phyloP scores from a whole-genome alignment of 1,140 invertebrate species.

The Laupala kohalensis region DNA sequence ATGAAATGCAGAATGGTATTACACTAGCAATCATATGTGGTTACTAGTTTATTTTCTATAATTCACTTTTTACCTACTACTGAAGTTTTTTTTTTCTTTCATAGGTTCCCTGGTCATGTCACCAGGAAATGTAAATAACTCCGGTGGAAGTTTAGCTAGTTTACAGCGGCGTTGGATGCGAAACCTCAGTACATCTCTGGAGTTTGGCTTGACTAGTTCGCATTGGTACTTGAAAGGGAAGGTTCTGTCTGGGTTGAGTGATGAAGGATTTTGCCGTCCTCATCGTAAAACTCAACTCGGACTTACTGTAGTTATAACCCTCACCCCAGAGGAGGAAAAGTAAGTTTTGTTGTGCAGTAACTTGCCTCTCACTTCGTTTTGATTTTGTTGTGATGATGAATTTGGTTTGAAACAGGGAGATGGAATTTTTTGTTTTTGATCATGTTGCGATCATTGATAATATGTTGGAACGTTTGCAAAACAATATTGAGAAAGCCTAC shows the following conservation, averaged over 20 bases:
- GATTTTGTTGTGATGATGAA: too few species aligned
- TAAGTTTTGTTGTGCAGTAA: not conserved
- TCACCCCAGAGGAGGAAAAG: slow-evolving; percentile 16
- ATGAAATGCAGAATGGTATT: not conserved
- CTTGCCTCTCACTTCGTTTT: slow-evolving; percentile 6
- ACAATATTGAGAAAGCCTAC: slow-evolving; percentile 43
- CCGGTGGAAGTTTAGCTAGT: slow-evolving; percentile 32
- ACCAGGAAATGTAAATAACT: not conserved
- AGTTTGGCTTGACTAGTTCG: slow-evolving; percentile 12
- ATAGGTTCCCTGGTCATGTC: not conserved
- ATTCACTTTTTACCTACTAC: too few species aligned
- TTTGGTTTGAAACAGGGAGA: too few species aligned
- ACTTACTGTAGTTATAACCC: slow-evolving; percentile 35
- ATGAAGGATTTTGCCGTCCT: slow-evolving; percentile 17
- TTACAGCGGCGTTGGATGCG: slow-evolving; percentile 39
- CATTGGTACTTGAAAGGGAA: not conserved
- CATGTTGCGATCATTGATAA: slow-evolving; percentile 67
- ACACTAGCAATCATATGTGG: too few species aligned
- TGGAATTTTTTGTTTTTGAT: slow-evolving; percentile 58
- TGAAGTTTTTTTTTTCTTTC: not conserved
- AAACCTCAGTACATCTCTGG: slow-evolving; percentile 38
- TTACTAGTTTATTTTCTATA: too few species aligned
- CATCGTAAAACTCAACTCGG: slow-evolving; percentile 35
- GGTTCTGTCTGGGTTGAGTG: slow-evolving; percentile 13
- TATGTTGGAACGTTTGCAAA: slow-evolving; percentile 55